Conservation (phyloP, 2,113 vertebrate genomes). For the Phylloscopus trochilus region DNA sequence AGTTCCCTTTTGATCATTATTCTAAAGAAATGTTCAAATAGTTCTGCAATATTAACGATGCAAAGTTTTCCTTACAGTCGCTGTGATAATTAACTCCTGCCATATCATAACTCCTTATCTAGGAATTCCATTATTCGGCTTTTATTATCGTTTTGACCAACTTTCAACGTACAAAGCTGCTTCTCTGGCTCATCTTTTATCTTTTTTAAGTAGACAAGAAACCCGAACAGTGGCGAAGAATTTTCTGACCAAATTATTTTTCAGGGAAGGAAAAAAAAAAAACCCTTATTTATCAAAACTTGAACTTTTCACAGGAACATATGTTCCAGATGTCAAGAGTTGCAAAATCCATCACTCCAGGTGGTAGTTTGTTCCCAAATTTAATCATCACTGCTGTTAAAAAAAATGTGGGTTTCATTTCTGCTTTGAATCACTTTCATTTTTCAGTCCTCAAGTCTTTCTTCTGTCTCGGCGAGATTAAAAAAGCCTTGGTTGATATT, state of each 20-base stretch:
- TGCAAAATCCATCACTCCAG: slow-evolving; percentile 64
- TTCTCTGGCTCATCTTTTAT: not conserved
- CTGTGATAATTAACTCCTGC: slow-evolving; percentile 33
- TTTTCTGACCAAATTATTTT: slow-evolving; percentile 52
- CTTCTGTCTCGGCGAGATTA: slow-evolving; percentile 58
- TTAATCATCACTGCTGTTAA: slow-evolving; percentile 63
- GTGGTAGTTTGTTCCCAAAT: slow-evolving; percentile 63
- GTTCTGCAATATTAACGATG: slow-evolving; percentile 10
- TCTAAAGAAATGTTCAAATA: slow-evolving; percentile 25
- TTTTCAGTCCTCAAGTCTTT: slow-evolving; percentile 63
- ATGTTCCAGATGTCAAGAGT: slow-evolving; percentile 53
- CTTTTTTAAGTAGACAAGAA: slow-evolving; percentile 14
- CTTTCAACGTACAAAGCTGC: not conserved
- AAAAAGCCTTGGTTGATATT: slow-evolving; percentile 59
- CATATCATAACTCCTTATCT: not conserved
- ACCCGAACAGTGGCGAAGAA: not conserved
- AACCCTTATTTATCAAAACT: slow-evolving; percentile 52
- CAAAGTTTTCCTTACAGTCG: slow-evolving; percentile 7
- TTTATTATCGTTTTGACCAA: slow-evolving; percentile 43
- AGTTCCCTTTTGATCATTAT: slow-evolving; percentile 30
- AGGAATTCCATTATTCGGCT: slow-evolving; percentile 37
- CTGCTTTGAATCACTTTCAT: slow-evolving; percentile 63
- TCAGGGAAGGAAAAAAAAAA: not conserved
- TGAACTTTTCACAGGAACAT: slow-evolving; percentile 54
- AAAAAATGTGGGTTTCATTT: slow-evolving; percentile 64